A percentile compares a stretch with the other conserved stretches of the same genome.
Conservation (phyloP, 2,113 vertebrate species). For the Ictalurus punctatus region DNA sequence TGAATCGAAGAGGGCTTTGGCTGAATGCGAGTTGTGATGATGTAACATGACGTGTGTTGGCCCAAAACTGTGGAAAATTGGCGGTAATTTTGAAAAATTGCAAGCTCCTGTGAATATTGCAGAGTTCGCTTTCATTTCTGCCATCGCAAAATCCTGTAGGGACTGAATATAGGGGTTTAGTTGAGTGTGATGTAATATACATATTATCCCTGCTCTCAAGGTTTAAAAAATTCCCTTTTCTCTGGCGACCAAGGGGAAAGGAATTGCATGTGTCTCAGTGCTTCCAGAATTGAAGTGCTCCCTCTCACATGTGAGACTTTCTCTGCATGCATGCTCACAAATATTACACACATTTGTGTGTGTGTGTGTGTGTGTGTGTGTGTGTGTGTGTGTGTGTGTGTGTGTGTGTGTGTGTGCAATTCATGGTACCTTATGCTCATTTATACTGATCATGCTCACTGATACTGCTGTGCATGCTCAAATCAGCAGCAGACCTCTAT, state of each 20-base stretch:
- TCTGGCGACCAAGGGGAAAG: not conserved
- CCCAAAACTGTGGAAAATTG: too few species aligned
- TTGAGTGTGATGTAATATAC: not conserved
- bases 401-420: not conserved
- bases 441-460: not conserved
- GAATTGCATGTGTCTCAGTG: not conserved
- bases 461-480: not conserved
- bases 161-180: not conserved
- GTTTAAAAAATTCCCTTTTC: not conserved
- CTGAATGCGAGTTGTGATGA: too few species aligned
- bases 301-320: not conserved
- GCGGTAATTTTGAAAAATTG: too few species aligned
- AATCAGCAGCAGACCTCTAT: not conserved
- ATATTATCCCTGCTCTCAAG: not conserved
- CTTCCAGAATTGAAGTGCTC: not conserved
- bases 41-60: too few species aligned
- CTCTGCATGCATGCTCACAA: not conserved
- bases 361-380: too few species aligned
- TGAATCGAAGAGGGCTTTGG: too few species aligned
- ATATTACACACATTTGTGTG: not conserved
- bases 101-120: too few species aligned
- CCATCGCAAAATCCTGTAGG: too few species aligned
- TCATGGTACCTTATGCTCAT: not conserved
- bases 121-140: too few species aligned
- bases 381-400: too few species aligned